Base-by-base conservation (phyloP, 2,797 vertebrate genomes). In the Micromesistius poutassou region DNA sequence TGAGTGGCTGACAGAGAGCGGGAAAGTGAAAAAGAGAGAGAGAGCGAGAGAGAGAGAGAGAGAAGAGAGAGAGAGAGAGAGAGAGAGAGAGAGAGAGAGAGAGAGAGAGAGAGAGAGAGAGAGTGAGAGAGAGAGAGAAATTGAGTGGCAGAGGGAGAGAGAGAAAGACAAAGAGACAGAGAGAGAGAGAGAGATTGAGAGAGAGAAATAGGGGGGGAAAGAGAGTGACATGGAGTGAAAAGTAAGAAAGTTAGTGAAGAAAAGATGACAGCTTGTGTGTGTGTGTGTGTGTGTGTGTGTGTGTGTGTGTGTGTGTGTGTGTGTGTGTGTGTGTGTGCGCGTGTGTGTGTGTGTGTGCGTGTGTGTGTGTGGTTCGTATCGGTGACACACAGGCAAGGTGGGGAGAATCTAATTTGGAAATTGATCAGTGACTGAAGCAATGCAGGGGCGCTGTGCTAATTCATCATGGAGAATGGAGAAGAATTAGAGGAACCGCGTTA, bases 61-160 rank as follows among this genome's bases (percentile, higher is more conserved):
- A 13, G 82, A 40, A 83, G 85, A 78, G 81, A 84, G 87, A 85
- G 83, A 84, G 83, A 82, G 40, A 13, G 40, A 46, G 12, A 46
- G 31, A 36, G 74, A 81, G 84, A 82, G 78, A 80, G 85, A 78
- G 81, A 62, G 78, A 3, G 16, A 35, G 22, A 74, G 78, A 78
- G 79, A 82, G 77, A 76, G 78, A 78, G 79, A 82, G 77, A 76
- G 73, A 82, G 75, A 33, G 55, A 9, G 8, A 40, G 74, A 75
- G 30, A 68, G 42, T n/a, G n/a, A n/a, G 82, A 83, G 85, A 78
- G 81, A 84, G 87, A 85, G 83, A 84, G 83, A 82, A 80, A 78
- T 83, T 0, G 30, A 46, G 40, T 14, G 9, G 3, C 1, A 46
- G 12, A 46, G 40, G 3, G 40, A 13, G 40, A 46, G 12, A 46